Evolutionary conservation across 2,797 vertebrate species (phyloP), one percentile per base, ranked within the genome.

Genomic region (Hemitrygon akajei): DNA sequence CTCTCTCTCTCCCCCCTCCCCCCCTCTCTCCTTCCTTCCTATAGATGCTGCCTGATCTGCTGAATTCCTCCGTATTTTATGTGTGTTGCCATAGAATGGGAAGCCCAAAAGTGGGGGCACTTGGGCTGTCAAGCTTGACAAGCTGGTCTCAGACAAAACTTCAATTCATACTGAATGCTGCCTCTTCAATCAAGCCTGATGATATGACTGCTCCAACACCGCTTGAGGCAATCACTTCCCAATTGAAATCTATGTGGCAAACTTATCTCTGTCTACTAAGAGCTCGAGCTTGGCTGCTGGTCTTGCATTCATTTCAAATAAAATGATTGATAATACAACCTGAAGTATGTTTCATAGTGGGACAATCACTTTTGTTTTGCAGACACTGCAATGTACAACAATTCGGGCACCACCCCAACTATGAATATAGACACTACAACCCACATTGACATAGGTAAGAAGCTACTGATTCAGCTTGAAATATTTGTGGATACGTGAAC

Each of bases 361-460:
- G 34, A 56, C 69, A 5, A 93, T 75, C 40, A 94, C 94, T 7
- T 95, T 94, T 73, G 9, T 66, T 66, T 95, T 75, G 94, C 96
- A 99, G 99, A 99, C 12, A 98, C 98, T 82, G 98, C 98, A 58
- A 98, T 99, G 98, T 99, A 99, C 96, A 99, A 99, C 96, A 99
- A 98, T 94, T 98, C 98, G 0, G 95, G 97, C 95, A 95, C 96
- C 92, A 56, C 75, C 27, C 91, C 91, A 58, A 93, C 91, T 7
- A 27, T 73, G 63, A 56, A 93, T 56, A 40, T 93, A 7, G 91
- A 93, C 69, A 93, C 37, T 71, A 93, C 91, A 56, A 93, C 91
- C 71, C 91, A 93, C 71, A 93, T 60, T 93, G 91, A 93, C 73
- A 76, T 56, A 37, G 91, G 91, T 93, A 76, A 93, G 91, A 73